phyloP scores from a whole-genome alignment of 1,140 invertebrate species.

The Drosophila pectinifera region DNA sequence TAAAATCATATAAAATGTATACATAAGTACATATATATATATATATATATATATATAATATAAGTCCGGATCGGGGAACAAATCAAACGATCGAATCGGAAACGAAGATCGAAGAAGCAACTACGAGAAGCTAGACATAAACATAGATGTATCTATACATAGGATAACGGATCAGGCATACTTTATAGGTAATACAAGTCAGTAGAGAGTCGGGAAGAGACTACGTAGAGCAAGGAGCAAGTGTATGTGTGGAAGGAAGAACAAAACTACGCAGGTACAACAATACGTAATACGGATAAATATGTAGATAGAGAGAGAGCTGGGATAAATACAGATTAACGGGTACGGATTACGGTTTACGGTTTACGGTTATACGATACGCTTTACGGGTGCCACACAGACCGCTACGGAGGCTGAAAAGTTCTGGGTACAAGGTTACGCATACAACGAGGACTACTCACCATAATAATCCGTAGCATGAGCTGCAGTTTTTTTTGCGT shows the following conservation, averaged over 20 bases:
- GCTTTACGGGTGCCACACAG: slow-evolving; percentile 34
- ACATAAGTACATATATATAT: slow-evolving; percentile 18
- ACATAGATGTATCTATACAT: slow-evolving; percentile 34
- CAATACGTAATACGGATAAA: slow-evolving; percentile 29
- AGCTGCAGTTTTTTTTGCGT: slow-evolving; percentile 87
- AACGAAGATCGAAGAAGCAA: slow-evolving; percentile 54
- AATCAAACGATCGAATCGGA: slow-evolving; percentile 50
- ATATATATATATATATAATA: slow-evolving; percentile 30
- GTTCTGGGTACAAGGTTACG: slow-evolving; percentile 85
- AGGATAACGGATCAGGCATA: slow-evolving; percentile 31
- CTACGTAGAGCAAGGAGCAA: background rate
- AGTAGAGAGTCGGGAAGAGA: background rate
- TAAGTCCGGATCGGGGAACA: slow-evolving; percentile 10
- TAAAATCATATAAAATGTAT: slow-evolving; percentile 44
- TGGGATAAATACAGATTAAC: slow-evolving; percentile 11
- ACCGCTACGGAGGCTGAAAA: slow-evolving; percentile 44
- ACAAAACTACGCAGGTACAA: slow-evolving; percentile 29
- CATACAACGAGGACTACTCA: slow-evolving; percentile 90
- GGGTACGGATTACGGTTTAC: slow-evolving; percentile 23
- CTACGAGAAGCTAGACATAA: slow-evolving; percentile 40
- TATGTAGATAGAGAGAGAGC: slow-evolving; percentile 10
- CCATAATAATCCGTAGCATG: slow-evolving; percentile 99
- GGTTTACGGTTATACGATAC: slow-evolving; percentile 25
- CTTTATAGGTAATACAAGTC: slow-evolving; percentile 24
- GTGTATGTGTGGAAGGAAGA: slow-evolving; percentile 5